phyloP scores from a whole-genome alignment of 2,888 invertebrate genomes.

The Parasteatoda lunata region DNA sequence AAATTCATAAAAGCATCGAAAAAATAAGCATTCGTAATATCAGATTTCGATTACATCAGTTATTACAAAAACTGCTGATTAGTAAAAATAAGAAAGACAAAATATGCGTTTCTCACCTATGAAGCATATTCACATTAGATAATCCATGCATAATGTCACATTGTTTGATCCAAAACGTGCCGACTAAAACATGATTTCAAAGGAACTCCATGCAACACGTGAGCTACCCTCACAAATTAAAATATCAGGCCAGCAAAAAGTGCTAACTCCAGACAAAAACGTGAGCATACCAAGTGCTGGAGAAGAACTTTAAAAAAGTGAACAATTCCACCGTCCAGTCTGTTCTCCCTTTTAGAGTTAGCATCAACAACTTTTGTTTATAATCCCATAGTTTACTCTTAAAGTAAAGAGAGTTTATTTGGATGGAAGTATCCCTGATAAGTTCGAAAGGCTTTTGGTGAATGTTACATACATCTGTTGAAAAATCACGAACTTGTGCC shows the following conservation, averaged over 20 bases:
- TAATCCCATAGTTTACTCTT: slow-evolving; percentile 59
- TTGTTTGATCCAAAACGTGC: too few species aligned
- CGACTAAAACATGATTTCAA: too few species aligned
- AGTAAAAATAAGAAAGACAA: too few species aligned
- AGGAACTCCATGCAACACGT: too few species aligned
- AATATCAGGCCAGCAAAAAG: not conserved
- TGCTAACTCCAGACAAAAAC: not conserved
- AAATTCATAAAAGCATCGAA: too few species aligned
- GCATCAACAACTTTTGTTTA: slow-evolving; percentile 66
- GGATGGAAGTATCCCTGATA: slow-evolving; percentile 61
- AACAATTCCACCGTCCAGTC: slow-evolving; percentile 10
- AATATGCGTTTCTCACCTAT: too few species aligned
- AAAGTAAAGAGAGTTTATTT: slow-evolving; percentile 64
- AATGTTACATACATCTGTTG: slow-evolving; percentile 59
- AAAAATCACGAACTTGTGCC: slow-evolving; percentile 59
- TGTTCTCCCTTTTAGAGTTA: slow-evolving; percentile 30
- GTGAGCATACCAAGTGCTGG: not conserved
- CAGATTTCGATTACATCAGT: too few species aligned
- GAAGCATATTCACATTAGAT: too few species aligned
- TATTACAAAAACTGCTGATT: too few species aligned
- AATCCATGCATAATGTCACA: too few species aligned
- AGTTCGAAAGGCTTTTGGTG: slow-evolving; percentile 40
- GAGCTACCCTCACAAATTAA: too few species aligned
- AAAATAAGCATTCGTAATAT: too few species aligned
- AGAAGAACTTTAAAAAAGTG: not conserved